Evolutionary conservation across 2,888 invertebrate species (phyloP).

Genomic region (Eristalis tenax): DNA sequence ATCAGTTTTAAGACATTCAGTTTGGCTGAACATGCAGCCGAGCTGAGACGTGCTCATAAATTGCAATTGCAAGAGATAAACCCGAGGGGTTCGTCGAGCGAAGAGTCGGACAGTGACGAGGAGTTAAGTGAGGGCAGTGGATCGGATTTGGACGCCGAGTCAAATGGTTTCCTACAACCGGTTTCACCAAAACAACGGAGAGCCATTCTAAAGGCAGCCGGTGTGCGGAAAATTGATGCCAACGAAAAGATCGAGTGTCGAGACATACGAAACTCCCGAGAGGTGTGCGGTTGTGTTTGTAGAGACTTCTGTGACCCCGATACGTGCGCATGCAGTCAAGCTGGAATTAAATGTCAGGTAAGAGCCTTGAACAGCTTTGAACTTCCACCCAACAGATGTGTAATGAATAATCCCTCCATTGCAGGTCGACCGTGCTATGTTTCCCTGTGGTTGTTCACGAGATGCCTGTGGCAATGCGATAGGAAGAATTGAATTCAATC

Average conservation of each 20-base stretch:
- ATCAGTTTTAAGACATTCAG: conserved; percentile 89
- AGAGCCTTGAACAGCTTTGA: conserved; percentile 48
- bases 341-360: conserved; percentile 97
- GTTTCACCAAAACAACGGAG: conserved; percentile 95
- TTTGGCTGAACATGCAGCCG: conserved; percentile 92
- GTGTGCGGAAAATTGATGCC: conserved; percentile 95
- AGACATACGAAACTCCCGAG: conserved; percentile 94
- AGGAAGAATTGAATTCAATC: conserved; percentile 98
- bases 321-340: conserved; percentile 95
- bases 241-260: conserved; percentile 96
- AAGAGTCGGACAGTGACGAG: conserved; percentile 93
- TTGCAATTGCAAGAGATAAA: conserved; percentile 85
- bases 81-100: conserved; percentile 84
- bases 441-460: conserved; percentile 97
- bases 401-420: conserved; percentile 33
- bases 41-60: conserved; percentile 92
- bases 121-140: conserved; percentile 90
- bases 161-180: conserved; percentile 95
- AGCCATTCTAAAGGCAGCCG: conserved; percentile 93
- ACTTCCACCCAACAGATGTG: background rate
- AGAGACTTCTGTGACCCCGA: conserved; percentile 97
- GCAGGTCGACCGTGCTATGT: conserved; percentile 94
- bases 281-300: conserved; percentile 96
- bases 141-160: conserved; percentile 93
- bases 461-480: conserved; percentile 96